Evolutionary conservation across 2,797 vertebrate species (phyloP).

Genomic region (Phoebastria nigripes): DNA sequence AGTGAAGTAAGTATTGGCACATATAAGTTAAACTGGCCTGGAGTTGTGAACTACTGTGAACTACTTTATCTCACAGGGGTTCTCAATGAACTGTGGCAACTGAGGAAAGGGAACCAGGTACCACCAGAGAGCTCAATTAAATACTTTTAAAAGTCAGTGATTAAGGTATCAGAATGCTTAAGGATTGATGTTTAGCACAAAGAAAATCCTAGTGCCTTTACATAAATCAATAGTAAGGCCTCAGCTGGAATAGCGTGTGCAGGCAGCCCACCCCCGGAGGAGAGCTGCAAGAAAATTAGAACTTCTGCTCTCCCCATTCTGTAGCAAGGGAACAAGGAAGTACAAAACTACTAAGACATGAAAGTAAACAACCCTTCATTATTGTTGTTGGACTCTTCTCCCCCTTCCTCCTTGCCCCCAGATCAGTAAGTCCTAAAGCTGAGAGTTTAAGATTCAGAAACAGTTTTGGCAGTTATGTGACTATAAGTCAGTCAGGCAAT

Average conservation of each 20-base stretch:
- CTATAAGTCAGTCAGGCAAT: neutral
- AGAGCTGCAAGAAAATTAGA: neutral
- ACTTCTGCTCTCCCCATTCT: neutral
- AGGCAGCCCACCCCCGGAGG: neutral
- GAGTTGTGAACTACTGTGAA: neutral
- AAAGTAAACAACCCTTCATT: neutral
- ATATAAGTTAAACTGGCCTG: neutral
- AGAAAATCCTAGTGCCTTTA: neutral
- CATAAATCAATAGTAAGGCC: neutral
- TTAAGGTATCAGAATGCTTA: neutral
- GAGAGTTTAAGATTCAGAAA: neutral
- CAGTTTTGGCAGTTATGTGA: neutral
- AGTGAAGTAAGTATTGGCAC: neutral
- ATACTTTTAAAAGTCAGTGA: neutral
- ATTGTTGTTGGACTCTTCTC: neutral
- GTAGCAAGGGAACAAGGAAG: neutral
- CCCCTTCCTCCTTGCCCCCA: neutral
- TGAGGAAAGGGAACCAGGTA: neutral
- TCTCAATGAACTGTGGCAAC: neutral
- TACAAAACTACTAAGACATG: neutral
- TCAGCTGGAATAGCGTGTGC: neutral
- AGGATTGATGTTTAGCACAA: neutral
- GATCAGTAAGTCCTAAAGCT: neutral
- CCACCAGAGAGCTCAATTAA: neutral
- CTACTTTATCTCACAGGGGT: neutral